Base-by-base conservation (phyloP, 2,888 invertebrate species). In the Eubasilissa splendida region DNA sequence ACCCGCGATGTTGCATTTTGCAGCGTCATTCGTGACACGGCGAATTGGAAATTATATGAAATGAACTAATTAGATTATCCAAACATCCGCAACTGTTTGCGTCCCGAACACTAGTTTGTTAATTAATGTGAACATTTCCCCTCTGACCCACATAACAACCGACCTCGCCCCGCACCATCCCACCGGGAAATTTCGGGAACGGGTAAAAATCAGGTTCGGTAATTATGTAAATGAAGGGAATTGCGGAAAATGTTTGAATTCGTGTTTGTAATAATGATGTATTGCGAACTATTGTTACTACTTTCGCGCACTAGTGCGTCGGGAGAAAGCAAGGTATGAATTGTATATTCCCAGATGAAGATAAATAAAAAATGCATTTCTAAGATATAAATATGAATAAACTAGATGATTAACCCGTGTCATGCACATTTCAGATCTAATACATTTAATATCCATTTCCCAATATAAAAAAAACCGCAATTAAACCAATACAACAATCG, bases 11-110 rank as follows among this genome's bases (percentile, higher is more conserved):
- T 42, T 42, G 42, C 42, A 42, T 42, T 22, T 50, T 52, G 42
- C 42, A 70, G 70, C 59, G 82, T 78, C 82, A 80, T 76, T 63
- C 78, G 77, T 80, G 83, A 79, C 83, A 80, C 77, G 76, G 54
- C 31, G 79, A 81, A 83, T 80, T 76, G 81, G 78, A 81, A 76
- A 82, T 82, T 80, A 74, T 82, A 82, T 74, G 82, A 80, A 83
- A 83, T 65, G 79, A 66, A 65, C 82, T 83, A 82, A 82, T 83
- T 83, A 83, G 83, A 82, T 83, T 82, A 83, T 79, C 73, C 83
- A 82, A 80, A 83, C 80, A 83, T 74, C 68, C 80, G 76, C 71
- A 70, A 80, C 74, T 80, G 80, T 82, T 80, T 82, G 80, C 73
- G 71, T 71, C 77, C 78, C 73, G 75, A 78, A 81, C 76, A 82